These are phyloP conservation scores for Craseonycteris thonglongyai DNA, from an alignment of 2,113 vertebrate species.

Conservation along the genomic window DNA sequence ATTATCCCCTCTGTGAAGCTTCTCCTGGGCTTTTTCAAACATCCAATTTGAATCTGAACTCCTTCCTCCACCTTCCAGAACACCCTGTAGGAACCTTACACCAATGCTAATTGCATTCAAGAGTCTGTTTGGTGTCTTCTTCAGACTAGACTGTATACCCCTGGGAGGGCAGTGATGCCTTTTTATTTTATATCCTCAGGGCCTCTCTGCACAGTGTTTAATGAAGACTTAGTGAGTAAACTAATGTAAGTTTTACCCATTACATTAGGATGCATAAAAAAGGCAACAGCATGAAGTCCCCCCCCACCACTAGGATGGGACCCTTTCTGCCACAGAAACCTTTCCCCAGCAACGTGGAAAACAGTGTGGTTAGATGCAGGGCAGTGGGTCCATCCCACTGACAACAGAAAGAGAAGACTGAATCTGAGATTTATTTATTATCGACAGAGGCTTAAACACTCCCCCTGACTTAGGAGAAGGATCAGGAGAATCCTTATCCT, in stretches of 20 bases:
- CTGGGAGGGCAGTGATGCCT: neutral
- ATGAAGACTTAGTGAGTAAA: neutral
- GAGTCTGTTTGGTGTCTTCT: neutral
- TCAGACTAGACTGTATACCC: neutral
- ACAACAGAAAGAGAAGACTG: neutral
- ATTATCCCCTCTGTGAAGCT: neutral
- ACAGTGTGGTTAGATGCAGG: neutral
- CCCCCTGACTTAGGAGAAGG: neutral
- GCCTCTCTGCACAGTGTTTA: neutral
- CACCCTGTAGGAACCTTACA: neutral
- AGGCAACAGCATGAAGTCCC: neutral
- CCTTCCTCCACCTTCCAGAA: neutral
- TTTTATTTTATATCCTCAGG: neutral
- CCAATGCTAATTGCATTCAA: neutral
- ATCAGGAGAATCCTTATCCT: neutral
- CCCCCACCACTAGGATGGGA: neutral
- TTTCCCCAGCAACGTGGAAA: neutral
- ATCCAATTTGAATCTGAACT: neutral
- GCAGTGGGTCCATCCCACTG: neutral
- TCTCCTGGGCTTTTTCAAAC: neutral
- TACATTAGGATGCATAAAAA: neutral
- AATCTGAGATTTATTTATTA: neutral
- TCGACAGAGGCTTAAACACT: neutral
- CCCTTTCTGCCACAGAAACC: neutral
- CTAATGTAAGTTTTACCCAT: neutral